Evolutionary conservation across 1,140 invertebrate genomes (phyloP).

Genomic region (Belonocnema kinseyi): DNA sequence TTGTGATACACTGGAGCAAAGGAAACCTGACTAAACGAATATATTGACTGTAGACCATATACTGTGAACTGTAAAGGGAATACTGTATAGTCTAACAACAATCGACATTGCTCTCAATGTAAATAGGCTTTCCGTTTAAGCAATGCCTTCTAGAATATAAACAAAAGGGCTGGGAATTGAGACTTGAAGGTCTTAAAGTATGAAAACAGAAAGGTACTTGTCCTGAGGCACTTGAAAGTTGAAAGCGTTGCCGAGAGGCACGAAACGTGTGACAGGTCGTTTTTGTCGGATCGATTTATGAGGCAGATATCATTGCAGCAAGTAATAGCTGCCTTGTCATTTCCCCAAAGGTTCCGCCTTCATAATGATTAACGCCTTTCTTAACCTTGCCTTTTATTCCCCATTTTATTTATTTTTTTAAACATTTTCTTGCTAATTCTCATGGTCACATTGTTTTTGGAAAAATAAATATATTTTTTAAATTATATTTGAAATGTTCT

Average conservation of each 20-base stretch:
- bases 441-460: too few species aligned
- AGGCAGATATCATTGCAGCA: background rate
- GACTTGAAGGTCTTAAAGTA: background rate
- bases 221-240: background rate
- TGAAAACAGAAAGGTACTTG: background rate
- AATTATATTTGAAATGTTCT: too few species aligned
- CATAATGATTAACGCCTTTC: background rate
- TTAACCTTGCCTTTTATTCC: background rate
- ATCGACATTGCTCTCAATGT: constrained; percentile 33
- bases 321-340: background rate
- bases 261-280: background rate
- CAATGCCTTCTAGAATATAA: background rate
- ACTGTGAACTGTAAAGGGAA: background rate
- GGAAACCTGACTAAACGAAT: background rate
- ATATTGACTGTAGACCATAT: too few species aligned
- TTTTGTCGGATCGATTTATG: background rate
- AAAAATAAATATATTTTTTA: too few species aligned
- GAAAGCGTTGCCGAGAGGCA: background rate
- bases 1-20: background rate
- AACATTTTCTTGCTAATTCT: too few species aligned
- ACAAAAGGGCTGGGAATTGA: background rate
- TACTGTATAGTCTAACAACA: background rate
- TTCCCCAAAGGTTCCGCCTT: background rate
- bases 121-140: constrained; percentile 39
- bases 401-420: too few species aligned